Evolutionary conservation across 2,888 invertebrate genomes (phyloP), one percentile per base, ranked within the genome.

Genomic region (Temnothorax ravouxi): DNA sequence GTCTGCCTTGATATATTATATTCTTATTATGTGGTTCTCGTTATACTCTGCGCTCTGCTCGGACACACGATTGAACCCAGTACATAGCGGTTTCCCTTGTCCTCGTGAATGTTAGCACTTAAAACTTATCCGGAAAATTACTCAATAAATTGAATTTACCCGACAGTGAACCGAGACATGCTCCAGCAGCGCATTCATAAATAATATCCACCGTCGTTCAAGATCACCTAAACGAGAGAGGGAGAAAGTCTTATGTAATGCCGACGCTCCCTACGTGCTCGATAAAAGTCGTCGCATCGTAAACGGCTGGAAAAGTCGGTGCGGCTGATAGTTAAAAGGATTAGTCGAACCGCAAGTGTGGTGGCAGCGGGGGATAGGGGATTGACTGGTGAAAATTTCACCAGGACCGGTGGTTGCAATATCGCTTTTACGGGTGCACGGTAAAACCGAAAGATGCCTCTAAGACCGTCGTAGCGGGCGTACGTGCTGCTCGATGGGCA

Each of bases 351-450:
- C 83, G 84, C 87, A 84, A 76, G 83, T 69, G 76, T 64, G 76
- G 76, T 75, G 47, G 41, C 21, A n/a, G 29, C 29, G 41, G 56
- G 52, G 47, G 41, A 50, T 15, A 29, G 41, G 64, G 67, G 25
- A 67, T 80, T 84, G 83, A 44, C 61, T 54, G 84, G 87, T 89
- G 88, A 90, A 93, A 92, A 90, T 93, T 93, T 91, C 88, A 91
- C 86, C 84, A 84, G 89, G 88, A 85, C 83, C 86, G 83, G 77
- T 62, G 83, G 77, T 62, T 77, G 92, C 92, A 92, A 92, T 93
- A 93, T 93, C 90, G 91, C 91, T 92, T 93, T 93, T 93, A 93
- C 90, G 92, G 91, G 86, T 83, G 88, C 84, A 72, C 91, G 91
- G 91, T 93, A 92, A 93, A 93, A 93, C 91, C 90, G 91, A 90